These are phyloP conservation scores for Hassar affinis DNA, from an alignment of 2,113 vertebrate genomes.

Conservation along the genomic window DNA sequence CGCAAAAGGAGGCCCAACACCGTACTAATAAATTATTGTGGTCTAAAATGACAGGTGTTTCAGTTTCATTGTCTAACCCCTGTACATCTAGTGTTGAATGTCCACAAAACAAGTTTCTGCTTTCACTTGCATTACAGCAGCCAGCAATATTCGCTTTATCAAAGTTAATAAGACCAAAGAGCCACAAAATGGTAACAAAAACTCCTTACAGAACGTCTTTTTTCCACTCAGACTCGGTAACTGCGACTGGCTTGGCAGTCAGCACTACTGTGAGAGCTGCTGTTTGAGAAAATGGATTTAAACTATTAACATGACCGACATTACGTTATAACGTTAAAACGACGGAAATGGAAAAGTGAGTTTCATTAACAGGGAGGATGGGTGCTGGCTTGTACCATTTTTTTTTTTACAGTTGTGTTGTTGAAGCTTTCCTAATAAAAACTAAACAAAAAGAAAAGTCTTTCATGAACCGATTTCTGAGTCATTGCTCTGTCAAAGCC, in stretches of 20 bases:
- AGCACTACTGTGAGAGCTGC: neutral
- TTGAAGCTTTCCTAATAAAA: neutral
- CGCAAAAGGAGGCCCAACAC: too few relatives aligned
- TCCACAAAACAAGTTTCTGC: too few relatives aligned
- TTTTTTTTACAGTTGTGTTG: neutral
- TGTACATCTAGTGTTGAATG: too few relatives aligned
- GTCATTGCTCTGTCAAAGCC: neutral
- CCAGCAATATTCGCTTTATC: neutral
- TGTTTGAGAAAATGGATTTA: neutral
- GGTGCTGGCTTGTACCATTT: neutral
- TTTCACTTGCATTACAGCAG: neutral
- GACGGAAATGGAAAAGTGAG: neutral
- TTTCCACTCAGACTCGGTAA: neutral
- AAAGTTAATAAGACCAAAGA: neutral
- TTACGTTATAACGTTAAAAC: neutral
- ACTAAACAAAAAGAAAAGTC: neutral
- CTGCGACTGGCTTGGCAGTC: neutral
- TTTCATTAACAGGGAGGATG: neutral
- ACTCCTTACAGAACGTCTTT: neutral
- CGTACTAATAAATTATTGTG: too few relatives aligned
- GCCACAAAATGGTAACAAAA: neutral
- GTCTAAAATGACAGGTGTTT: too few relatives aligned
- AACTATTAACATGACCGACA: neutral
- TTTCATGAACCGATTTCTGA: neutral
- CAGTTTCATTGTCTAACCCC: too few relatives aligned